phyloP scores from a whole-genome alignment of 2,797 vertebrate species.

The Australoheros facetus region DNA sequence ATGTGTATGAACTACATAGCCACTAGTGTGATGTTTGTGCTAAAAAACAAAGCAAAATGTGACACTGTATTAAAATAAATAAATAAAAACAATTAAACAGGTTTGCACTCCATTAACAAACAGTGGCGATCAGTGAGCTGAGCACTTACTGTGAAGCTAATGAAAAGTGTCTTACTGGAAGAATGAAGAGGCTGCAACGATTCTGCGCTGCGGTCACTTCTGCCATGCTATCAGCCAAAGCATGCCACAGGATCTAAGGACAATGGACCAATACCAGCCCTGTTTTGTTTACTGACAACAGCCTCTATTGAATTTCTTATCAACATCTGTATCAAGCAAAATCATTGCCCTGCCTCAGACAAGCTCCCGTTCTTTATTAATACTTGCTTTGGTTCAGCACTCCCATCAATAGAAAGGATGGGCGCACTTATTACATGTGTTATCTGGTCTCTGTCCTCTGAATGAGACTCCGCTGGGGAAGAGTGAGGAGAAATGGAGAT shows the following conservation, averaged over 20 bases:
- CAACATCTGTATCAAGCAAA: slow-evolving; percentile 61
- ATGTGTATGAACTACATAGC: background rate
- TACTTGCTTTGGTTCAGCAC: slow-evolving; percentile 48
- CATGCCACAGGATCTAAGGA: slow-evolving; percentile 37
- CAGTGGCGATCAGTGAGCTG: slow-evolving; percentile 87
- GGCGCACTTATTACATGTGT: slow-evolving; percentile 67
- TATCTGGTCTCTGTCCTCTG: slow-evolving; percentile 59
- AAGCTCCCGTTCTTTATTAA: slow-evolving; percentile 61
- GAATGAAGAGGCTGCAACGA: slow-evolving; percentile 62
- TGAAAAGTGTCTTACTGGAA: slow-evolving; percentile 73
- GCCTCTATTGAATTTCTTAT: slow-evolving; percentile 63
- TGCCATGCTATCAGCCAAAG: slow-evolving; percentile 51
- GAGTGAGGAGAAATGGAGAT: slow-evolving; percentile 37
- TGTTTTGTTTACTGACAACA: slow-evolving; percentile 48
- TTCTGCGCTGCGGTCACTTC: slow-evolving; percentile 63
- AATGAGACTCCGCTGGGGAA: slow-evolving; percentile 45
- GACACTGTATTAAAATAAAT: background rate
- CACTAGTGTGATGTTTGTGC: background rate
- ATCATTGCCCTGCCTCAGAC: slow-evolving; percentile 55
- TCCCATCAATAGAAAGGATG: slow-evolving; percentile 53
- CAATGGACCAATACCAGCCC: slow-evolving; percentile 46
- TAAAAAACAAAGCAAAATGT: background rate
- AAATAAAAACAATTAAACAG: slow-evolving; percentile 21
- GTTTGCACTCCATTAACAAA: slow-evolving; percentile 88
- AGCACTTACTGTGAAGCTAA: slow-evolving; percentile 85